Evolutionary conservation across 2,113 vertebrate genomes (phyloP), one percentile per base, ranked within the genome.

Genomic region (Romanogobio albipinnatus): DNA sequence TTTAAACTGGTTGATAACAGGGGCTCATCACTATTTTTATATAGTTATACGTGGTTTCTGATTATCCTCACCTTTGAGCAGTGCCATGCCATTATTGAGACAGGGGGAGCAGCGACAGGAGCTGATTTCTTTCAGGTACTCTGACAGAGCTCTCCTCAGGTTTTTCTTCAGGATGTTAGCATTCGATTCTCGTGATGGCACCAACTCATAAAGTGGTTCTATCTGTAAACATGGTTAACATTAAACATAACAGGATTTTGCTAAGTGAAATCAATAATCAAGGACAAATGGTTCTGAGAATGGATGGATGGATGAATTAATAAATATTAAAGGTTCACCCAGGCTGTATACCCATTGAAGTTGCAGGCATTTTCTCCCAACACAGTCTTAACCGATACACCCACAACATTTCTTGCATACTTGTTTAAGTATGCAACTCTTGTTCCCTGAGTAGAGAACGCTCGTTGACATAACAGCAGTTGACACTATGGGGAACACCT

Each of bases 21-120:
- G 51, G 5, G 17, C 47, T 47, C 14, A 53, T 5, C 51, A 19
- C 14, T 33, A 33, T 64, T 33, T 17, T 1, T 70, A 19, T 36
- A 36, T 39, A 39, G 64, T 39, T 2, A 19, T 19, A 7, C 2
- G 4, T 36, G 29, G 11, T 70, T 22, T 43, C 19, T 43, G 9
- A 6, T 53, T 84, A 24, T 11, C 53, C 43, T 84, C 91, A 98
- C 98, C 97, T 96, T 83, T 96, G 33, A 97, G 90, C 53, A 96
- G 88, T 2, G 96, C 93, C 11, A 94, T 84, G 56, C 97, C 98
- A 0, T 98, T 99, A 87, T 96, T 94, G 0, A 26, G 94, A 90
- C 98, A 99, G 0, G 96, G 96, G 19, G 94, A 90, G 47, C 98
- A 99, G 53, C 26, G 95, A 80, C 98, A 99, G 7, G 96, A 87